These are phyloP conservation scores for Ecliptopera silaceata DNA, from an alignment of 2,888 invertebrate genomes.

Conservation along the genomic window DNA sequence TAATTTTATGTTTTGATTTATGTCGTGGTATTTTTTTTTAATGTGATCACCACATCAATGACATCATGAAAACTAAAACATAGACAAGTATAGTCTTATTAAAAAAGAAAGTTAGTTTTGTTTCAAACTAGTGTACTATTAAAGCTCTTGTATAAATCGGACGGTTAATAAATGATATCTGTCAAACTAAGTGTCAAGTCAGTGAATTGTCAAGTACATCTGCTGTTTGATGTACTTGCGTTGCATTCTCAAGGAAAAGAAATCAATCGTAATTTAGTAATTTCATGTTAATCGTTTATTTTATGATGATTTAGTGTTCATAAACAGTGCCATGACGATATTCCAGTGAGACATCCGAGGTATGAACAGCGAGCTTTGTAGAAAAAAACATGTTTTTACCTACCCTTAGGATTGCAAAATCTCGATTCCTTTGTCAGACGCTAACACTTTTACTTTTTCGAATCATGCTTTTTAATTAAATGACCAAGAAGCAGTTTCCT, in stretches of 20 bases:
- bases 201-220: constrained; percentile 48
- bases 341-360: constrained; percentile 50
- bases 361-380: constrained; percentile 46
- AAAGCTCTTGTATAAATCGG: constrained; percentile 40
- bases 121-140: too few relatives aligned
- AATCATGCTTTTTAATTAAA: constrained; percentile 36
- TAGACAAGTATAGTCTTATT: constrained; percentile 76
- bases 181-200: constrained; percentile 37
- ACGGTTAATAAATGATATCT: constrained; percentile 57
- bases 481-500: constrained; percentile 49
- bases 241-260: constrained; percentile 51
- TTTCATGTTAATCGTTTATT: constrained; percentile 59
- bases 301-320: constrained; percentile 58
- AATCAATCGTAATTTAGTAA: constrained; percentile 67
- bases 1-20: too few relatives aligned
- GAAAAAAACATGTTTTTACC: constrained; percentile 67
- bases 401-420: constrained; percentile 77
- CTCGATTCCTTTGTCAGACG: constrained; percentile 75
- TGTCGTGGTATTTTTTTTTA: too few relatives aligned
- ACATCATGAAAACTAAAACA: constrained; percentile 74
- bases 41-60: too few relatives aligned
- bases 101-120: constrained; percentile 41
- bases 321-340: constrained; percentile 61
- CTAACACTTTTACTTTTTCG: constrained; percentile 73
- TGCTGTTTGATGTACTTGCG: constrained; percentile 20